Conservation (phyloP, 2,113 vertebrate species). For the Rhinopomastus cyanomelas region DNA sequence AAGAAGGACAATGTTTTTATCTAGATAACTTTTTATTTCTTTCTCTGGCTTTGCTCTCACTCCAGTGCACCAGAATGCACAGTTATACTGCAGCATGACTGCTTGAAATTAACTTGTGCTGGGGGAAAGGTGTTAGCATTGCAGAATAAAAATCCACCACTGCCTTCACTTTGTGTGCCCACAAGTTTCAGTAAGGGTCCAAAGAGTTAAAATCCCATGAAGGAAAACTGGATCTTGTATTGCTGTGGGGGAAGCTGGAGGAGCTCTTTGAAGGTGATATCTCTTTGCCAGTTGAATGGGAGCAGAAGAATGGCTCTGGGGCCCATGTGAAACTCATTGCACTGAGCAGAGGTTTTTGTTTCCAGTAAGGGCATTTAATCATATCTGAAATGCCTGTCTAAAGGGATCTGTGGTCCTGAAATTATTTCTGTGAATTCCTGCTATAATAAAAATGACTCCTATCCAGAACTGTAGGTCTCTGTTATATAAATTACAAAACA, state of each 20-base stretch:
- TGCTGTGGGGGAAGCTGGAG: not conserved
- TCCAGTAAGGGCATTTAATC: constrained; percentile 49
- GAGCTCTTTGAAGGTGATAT: constrained; percentile 18
- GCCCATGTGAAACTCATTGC: constrained; percentile 31
- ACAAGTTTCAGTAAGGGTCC: not conserved
- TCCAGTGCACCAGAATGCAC: not conserved
- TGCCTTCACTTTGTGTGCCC: not conserved
- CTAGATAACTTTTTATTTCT: no score
- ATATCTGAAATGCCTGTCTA: constrained; percentile 52
- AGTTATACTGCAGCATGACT: not conserved
- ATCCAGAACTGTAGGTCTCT: not conserved
- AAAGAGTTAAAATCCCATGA: constrained; percentile 29
- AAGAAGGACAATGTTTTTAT: not conserved
- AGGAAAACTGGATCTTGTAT: constrained; percentile 4
- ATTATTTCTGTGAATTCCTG: constrained; percentile 37
- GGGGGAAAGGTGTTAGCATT: not conserved
- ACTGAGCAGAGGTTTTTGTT: constrained; percentile 39
- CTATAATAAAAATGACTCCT: constrained; percentile 28
- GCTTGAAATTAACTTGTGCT: not conserved
- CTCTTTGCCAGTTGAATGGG: not conserved
- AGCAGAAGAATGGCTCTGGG: constrained; percentile 30
- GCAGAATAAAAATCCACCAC: not conserved
- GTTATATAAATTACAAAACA: constrained; percentile 24
- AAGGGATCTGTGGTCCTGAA: constrained; percentile 30
- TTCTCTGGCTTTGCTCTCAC: not conserved